Conservation (phyloP, 1,140 invertebrate genomes). For the Plutomurus gul region DNA sequence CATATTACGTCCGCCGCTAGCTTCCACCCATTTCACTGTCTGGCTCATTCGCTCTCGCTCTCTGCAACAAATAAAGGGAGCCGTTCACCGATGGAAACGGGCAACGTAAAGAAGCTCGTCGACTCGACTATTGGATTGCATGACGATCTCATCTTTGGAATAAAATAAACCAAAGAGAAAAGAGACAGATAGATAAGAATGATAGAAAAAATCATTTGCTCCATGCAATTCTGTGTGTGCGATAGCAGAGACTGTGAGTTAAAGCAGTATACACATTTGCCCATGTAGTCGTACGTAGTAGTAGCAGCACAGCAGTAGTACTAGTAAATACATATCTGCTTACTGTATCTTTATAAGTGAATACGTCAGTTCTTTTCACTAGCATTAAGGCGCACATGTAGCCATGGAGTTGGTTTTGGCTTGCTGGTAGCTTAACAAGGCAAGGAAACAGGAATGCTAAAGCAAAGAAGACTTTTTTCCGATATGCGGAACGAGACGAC, state of each 20-base stretch:
- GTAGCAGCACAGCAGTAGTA: no score
- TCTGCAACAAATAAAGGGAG: no score
- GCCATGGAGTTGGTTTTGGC: background rate
- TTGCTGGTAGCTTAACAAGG: background rate
- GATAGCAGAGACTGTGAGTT: no score
- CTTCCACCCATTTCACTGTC: background rate
- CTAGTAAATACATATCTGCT: no score
- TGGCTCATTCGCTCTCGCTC: no score
- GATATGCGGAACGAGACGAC: conserved; percentile 19
- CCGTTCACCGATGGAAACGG: no score
- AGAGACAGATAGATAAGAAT: background rate
- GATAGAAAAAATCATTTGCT: conserved; percentile 11
- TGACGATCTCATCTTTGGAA: background rate
- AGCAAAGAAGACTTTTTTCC: conserved; percentile 21
- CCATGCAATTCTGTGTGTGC: background rate
- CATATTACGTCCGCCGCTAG: background rate
- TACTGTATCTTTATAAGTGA: no score
- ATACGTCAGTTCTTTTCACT: no score
- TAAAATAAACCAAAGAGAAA: conserved; percentile 16
- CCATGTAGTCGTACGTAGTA: no score
- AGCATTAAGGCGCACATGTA: no score
- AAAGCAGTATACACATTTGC: no score
- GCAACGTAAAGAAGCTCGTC: background rate
- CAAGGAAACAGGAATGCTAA: background rate
- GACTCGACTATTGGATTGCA: conserved; percentile 7